Evolutionary conservation across 1,140 invertebrate species (phyloP), one percentile per base, ranked within the genome.

Genomic region (Bombus turneri): DNA sequence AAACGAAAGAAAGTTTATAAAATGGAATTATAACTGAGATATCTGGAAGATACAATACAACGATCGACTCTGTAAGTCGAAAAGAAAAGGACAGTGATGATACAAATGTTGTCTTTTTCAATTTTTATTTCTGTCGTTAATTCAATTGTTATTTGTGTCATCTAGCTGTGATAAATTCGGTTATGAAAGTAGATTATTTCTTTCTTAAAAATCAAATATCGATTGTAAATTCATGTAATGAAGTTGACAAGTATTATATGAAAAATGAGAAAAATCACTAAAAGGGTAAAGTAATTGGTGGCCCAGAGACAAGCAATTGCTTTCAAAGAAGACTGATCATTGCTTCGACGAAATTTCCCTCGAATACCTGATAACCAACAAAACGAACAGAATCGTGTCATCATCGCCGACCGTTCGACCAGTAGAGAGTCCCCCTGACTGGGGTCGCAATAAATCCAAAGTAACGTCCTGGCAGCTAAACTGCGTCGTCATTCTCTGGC

Each of bases 401-500:
- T 22, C 64, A 22, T 79, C 66, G 77, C 37, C 22, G 64, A 47
- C 41, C 2, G 69, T 31, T 64, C 15, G 59, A 31, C 25, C 57
- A 37, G 75, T 31, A n/a, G 28, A 57, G 57, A 39, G 39, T 79
- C 31, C 62, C 62, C 41, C n/a, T n/a, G 39, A 3, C 28, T 31
- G 37, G 75, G 57, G 76, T 43, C 76, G 41, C 64, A 69, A 80
- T 80, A 80, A 80, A 80, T 80, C 78, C 78, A 37, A 69, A 80
- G 78, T n/a, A 80, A 69, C 78, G 43, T 80, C 25, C 64, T 69
- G 78, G 22, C 78, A 80, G 64, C 78, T 69, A 80, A 80, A 80
- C 78, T 69, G 34, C 78, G 64, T 15, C 78, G 78, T 80, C 78
- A 69, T 80, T 80, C 78, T 80, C 78, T n/a, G 77, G 59, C 66